Conservation (phyloP, 37 sponge, comb jelly and placozoan species). For the Hexactinellida sp. region DNA sequence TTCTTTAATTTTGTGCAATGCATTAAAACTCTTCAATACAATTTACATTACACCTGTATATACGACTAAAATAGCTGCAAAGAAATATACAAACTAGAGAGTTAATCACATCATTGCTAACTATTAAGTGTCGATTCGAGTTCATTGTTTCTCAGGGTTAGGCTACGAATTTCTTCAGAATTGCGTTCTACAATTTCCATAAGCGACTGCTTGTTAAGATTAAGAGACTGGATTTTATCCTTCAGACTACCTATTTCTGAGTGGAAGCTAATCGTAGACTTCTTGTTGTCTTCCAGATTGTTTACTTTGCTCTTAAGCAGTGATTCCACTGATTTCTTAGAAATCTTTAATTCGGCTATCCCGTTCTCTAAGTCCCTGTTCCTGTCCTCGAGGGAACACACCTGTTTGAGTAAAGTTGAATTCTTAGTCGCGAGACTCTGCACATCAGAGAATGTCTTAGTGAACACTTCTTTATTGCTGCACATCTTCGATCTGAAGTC, state of each 20-base stretch:
- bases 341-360: neutral
- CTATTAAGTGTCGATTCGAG: neutral
- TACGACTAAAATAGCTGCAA: neutral
- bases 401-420: neutral
- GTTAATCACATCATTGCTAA: neutral
- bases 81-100: neutral
- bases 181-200: slow-evolving; percentile 2
- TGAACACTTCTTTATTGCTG: slow-evolving; percentile 8
- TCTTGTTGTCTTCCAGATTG: neutral
- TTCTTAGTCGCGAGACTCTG: neutral
- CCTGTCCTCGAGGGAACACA: neutral
- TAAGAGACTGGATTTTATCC: neutral
- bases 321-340: neutral
- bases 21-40: neutral
- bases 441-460: neutral
- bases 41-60: neutral
- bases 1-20: neutral
- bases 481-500: neutral
- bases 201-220: neutral
- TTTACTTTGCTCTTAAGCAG: neutral
- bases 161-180: slow-evolving; percentile 6
- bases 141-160: neutral
- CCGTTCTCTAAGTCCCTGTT: neutral
- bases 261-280: neutral
- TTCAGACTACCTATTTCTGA: neutral